phyloP scores from a whole-genome alignment of 2,113 vertebrate species.

The Heterotis niloticus region DNA sequence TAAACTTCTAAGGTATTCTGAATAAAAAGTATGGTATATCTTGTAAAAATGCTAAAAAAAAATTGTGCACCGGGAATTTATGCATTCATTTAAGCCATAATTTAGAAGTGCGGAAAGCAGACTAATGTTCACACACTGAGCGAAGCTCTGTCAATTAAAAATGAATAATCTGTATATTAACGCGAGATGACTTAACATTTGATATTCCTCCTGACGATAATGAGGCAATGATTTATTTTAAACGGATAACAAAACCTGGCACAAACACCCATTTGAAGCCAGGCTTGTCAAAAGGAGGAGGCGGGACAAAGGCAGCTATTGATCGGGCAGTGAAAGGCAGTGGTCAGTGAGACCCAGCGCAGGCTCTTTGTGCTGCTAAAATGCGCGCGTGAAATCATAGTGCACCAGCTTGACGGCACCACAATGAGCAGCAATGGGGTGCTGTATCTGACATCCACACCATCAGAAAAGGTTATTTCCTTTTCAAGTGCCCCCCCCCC shows the following conservation, averaged over 20 bases:
- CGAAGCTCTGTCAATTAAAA: neutral
- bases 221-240: neutral
- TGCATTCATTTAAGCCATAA: neutral
- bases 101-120: neutral
- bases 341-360: neutral
- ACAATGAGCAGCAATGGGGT: conserved; percentile 42
- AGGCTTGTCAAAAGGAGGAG: neutral
- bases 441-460: conserved; percentile 42
- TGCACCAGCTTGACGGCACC: conserved; percentile 42
- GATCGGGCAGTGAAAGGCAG: conserved; percentile 16
- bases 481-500: conserved; percentile 42
- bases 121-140: neutral
- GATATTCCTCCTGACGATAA: neutral
- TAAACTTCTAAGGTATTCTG: neutral
- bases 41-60: too few relatives aligned
- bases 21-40: too few relatives aligned
- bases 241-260: neutral
- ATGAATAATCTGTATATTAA: neutral
- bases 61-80: neutral
- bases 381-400: conserved; percentile 44
- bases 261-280: conserved; percentile 9
- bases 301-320: conserved; percentile 28
- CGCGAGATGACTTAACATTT: neutral
- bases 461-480: conserved; percentile 46
- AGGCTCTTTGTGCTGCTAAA: conserved; percentile 40